phyloP scores from a whole-genome alignment of 1,140 invertebrate species.

The Caenorhabditis inopinata region DNA sequence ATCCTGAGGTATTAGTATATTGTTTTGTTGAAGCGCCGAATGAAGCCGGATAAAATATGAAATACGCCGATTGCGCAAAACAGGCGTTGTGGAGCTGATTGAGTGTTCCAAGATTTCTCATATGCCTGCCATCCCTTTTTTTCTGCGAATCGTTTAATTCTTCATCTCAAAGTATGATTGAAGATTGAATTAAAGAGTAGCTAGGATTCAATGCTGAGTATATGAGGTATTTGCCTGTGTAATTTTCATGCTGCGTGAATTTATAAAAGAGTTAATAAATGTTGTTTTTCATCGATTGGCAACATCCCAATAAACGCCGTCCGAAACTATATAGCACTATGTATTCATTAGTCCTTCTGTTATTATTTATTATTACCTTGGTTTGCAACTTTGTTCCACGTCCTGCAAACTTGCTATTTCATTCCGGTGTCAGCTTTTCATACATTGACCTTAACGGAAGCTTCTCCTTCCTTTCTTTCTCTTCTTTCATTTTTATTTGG shows the following conservation, averaged over 20 bases:
- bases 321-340: background rate
- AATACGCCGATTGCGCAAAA: constrained; percentile 11
- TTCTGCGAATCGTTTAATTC: background rate
- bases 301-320: no score
- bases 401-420: background rate
- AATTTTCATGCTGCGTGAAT: no score
- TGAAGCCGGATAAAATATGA: constrained; percentile 34
- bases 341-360: background rate
- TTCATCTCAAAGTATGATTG: background rate
- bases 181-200: no score
- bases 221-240: no score
- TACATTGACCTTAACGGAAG: constrained; percentile 7
- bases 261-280: no score
- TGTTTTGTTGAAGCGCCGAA: constrained; percentile 4
- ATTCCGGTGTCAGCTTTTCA: constrained; percentile 6
- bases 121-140: background rate
- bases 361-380: background rate
- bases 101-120: constrained; percentile 25
- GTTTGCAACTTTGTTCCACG: background rate
- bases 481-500: background rate
- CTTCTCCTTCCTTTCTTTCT: background rate
- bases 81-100: background rate
- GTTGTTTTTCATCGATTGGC: no score
- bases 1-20: constrained; percentile 20
- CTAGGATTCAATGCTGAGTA: no score